These are phyloP conservation scores for Rhingia rostrata DNA, from an alignment of 2,888 invertebrate genomes.

Conservation along the genomic window DNA sequence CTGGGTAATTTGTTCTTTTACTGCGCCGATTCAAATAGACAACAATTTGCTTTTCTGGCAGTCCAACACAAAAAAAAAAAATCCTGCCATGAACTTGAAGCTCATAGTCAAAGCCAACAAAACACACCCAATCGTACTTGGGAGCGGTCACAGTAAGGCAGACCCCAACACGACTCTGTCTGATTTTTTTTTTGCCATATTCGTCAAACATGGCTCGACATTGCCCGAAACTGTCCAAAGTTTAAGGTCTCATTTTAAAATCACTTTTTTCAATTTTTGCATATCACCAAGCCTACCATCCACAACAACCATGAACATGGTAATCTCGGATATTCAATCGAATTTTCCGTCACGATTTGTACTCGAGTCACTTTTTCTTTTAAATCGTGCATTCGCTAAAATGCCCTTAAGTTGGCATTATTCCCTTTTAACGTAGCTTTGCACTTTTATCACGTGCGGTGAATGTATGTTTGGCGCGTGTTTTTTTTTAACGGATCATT, in stretches of 20 bases:
- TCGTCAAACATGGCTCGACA: slow-evolving; percentile 35
- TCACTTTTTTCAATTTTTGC: slow-evolving; percentile 1
- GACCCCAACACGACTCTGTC: slow-evolving; percentile 24
- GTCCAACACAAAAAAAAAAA: background rate
- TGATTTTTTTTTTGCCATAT: slow-evolving; percentile 26
- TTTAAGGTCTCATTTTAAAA: slow-evolving; percentile 18
- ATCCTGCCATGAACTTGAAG: slow-evolving; percentile 49
- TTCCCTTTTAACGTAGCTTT: slow-evolving; percentile 2
- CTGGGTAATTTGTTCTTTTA: slow-evolving; percentile 40
- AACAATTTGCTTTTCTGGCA: slow-evolving; percentile 37
- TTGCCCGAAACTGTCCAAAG: slow-evolving; percentile 12
- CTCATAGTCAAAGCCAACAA: slow-evolving; percentile 16
- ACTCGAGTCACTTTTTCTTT: slow-evolving; percentile 7
- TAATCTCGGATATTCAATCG: slow-evolving; percentile 29
- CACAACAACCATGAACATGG: background rate
- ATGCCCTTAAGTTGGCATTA: slow-evolving; percentile 37
- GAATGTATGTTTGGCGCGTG: slow-evolving; percentile 22
- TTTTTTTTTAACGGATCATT: slow-evolving; percentile 20
- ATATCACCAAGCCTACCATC: slow-evolving; percentile 1
- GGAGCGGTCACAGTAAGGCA: slow-evolving; percentile 16
- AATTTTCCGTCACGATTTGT: slow-evolving; percentile 50
- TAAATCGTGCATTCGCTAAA: slow-evolving; percentile 25
- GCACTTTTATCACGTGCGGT: background rate
- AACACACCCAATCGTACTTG: slow-evolving; percentile 18
- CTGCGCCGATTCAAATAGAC: slow-evolving; percentile 23